Percentiles rank a stretch among this genome's conserved stretches.
Evolutionary conservation across 2,797 vertebrate species (phyloP).

Genomic region (Echiichthys vipera): DNA sequence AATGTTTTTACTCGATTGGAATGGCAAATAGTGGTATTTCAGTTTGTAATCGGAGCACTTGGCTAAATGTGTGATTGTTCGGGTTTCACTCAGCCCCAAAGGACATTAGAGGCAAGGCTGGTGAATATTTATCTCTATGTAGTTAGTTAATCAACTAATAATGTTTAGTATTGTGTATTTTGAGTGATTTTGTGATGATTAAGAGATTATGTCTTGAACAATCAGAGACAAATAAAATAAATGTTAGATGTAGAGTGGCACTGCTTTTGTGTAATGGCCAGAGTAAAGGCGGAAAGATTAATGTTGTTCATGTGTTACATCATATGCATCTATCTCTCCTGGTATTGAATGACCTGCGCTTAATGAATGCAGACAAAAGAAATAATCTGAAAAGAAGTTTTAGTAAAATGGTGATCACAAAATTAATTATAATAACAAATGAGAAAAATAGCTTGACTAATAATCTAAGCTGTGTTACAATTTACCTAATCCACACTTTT

Average conservation of each 20-base stretch:
- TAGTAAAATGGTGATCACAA: background rate
- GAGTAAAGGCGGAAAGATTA: background rate
- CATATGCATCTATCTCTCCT: background rate
- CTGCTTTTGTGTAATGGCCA: background rate
- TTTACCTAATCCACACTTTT: background rate
- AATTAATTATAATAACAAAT: too few species aligned
- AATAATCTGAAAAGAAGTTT: background rate
- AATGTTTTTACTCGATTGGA: slow-evolving; percentile 51
- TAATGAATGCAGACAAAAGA: background rate
- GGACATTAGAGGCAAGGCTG: slow-evolving; percentile 24
- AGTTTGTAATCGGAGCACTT: slow-evolving; percentile 34
- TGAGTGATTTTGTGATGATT: background rate
- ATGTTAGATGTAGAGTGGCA: too few species aligned
- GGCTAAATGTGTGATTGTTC: slow-evolving; percentile 32
- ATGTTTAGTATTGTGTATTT: slow-evolving; percentile 10
- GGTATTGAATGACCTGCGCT: background rate
- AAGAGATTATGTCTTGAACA: background rate
- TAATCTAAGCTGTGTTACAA: too few species aligned
- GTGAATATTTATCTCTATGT: slow-evolving; percentile 12
- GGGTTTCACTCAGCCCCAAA: slow-evolving; percentile 47
- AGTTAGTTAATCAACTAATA: slow-evolving; percentile 25
- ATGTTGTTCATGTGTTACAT: background rate
- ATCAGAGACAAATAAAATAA: background rate
- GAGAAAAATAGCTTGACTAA: background rate
- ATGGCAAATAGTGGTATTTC: slow-evolving; percentile 56